phyloP scores from a whole-genome alignment of 1,140 invertebrate genomes.

The Brachionus sp. region DNA sequence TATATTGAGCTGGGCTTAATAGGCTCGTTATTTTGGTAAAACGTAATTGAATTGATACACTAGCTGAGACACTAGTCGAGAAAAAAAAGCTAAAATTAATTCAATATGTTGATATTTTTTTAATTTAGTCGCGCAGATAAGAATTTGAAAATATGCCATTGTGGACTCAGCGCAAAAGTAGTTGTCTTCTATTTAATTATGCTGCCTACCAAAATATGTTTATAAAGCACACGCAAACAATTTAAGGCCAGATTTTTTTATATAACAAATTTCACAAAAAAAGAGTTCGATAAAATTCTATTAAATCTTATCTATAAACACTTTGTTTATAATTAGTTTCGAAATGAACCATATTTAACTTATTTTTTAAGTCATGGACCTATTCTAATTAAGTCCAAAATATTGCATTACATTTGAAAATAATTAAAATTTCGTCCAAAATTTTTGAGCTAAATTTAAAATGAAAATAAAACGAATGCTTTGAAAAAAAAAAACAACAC shows the following conservation, averaged over 20 bases:
- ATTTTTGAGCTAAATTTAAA: background rate
- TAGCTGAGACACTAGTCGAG: background rate
- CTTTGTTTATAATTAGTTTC: background rate
- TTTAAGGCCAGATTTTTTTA: background rate
- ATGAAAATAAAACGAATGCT: background rate
- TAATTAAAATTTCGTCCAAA: too few species aligned
- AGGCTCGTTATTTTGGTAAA: background rate
- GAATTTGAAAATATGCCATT: background rate
- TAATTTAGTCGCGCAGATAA: background rate
- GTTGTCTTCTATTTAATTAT: background rate
- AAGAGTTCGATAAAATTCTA: background rate
- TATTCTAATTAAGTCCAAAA: background rate
- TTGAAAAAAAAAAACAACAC: background rate
- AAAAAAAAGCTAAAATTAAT: background rate
- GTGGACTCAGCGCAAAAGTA: background rate
- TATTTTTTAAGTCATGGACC: background rate
- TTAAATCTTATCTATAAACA: background rate
- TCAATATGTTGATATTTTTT: background rate
- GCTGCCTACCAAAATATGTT: background rate
- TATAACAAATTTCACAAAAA: background rate
- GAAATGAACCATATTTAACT: background rate
- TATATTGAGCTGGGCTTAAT: background rate
- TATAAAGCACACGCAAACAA: background rate
- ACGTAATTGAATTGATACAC: slow-evolving; percentile 1
- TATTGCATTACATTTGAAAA: too few species aligned